Base-by-base conservation (phyloP, 2,888 invertebrate species). In the Protula sp. region DNA sequence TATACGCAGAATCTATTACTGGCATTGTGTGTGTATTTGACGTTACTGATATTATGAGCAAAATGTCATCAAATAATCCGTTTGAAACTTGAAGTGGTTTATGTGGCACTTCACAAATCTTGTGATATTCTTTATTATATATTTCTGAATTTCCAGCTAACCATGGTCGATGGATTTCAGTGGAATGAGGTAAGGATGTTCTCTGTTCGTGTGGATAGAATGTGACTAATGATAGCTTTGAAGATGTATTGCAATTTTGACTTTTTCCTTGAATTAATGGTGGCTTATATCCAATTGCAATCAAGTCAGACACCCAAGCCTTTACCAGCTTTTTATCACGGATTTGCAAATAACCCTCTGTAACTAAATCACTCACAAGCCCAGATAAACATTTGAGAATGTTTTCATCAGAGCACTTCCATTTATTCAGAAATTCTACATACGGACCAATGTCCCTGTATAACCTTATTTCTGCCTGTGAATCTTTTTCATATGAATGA, bases 401-500 rank as follows among this genome's bases (percentile, higher is more conserved):
- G 30, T 54, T 51, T 19, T 59, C 22, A 19, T 47, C 38, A 50
- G 47, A 52, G 59, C 72, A 72, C 27, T 50, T 58, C 72, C 71
- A 71, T 2, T 53, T 51, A 4, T 55, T 30, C 5, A 72, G 59
- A 27, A 59, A 61, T 30, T 59, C 30, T 26, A 69, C 51, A 30
- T 69, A 59, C 19, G 59, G 28, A 14, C 65, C 67, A 29, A 62
- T 70, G 19, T 66, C 48, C 14, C 59, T 54, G 56, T 73, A 72
- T n/a, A 74, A 45, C 19, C 61, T 59, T 22, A 57, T 58, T 57
- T 73, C 73, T 29, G 71, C 65, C 9, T 55, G 9, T 28, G 67
- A 63, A 55, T 74, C 73, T 4, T 47, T 52, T n/a, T 72, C 54
- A 47, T 66, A 65, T 28, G 60, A 57, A 60, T 74, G 73, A 3